Evolutionary conservation across 2,888 invertebrate species (phyloP).

Genomic region (Caprella mutica): DNA sequence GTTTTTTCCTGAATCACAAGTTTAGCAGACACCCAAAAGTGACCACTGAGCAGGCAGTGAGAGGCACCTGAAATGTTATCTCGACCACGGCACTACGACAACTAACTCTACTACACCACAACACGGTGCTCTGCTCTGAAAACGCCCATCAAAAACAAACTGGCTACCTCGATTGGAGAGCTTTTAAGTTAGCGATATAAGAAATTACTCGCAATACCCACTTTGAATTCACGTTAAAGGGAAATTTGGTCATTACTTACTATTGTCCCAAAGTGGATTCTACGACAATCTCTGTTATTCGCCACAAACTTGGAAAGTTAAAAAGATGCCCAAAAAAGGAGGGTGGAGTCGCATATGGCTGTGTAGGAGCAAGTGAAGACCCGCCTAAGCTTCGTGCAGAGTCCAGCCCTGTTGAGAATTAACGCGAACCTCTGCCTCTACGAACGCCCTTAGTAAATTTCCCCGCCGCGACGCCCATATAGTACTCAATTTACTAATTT

Average conservation of each 20-base stretch:
- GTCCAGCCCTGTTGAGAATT: constrained; percentile 5
- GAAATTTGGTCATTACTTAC: not conserved
- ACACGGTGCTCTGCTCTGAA: not conserved
- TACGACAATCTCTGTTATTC: not conserved
- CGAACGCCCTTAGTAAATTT: constrained; percentile 13
- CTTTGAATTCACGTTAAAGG: not conserved
- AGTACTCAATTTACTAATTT: too few relatives aligned
- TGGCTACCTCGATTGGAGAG: not conserved
- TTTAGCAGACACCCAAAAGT: too few relatives aligned
- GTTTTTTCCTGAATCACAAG: too few relatives aligned
- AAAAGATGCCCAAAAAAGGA: constrained; percentile 19
- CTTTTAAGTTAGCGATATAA: not conserved
- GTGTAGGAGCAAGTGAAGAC: constrained; percentile 15
- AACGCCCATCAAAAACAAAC: constrained; percentile 8
- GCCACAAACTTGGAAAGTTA: constrained; percentile 5
- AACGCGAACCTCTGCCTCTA: not conserved
- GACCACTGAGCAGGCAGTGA: too few relatives aligned
- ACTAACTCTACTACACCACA: not conserved
- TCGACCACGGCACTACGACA: not conserved
- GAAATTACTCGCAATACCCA: not conserved
- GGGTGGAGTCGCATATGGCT: constrained; percentile 10
- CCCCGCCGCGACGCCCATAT: too few relatives aligned
- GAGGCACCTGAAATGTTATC: too few relatives aligned
- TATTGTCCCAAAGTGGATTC: not conserved
- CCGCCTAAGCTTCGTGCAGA: not conserved